Conservation (phyloP, 2,797 vertebrate genomes). For the Vipera latastei region DNA sequence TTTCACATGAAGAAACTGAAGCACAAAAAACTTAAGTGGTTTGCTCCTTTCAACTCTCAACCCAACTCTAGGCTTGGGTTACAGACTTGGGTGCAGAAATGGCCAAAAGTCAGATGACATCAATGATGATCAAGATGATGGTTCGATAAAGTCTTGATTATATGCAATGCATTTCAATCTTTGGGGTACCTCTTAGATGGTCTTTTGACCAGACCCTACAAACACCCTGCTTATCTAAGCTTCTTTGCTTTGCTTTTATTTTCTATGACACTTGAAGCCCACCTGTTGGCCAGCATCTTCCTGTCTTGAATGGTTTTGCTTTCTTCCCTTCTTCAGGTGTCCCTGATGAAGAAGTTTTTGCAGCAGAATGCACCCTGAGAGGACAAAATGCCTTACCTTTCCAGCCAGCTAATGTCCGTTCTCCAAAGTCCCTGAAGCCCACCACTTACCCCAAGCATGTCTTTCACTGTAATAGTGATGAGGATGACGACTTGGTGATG, state of each 20-base stretch:
- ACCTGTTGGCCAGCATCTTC: constrained; percentile 22
- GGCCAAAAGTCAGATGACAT: not conserved
- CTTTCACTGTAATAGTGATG: constrained; percentile 70
- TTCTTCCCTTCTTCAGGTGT: constrained; percentile 77
- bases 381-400: constrained; percentile 80
- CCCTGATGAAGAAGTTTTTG: constrained; percentile 74
- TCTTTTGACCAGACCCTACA: not conserved
- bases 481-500: constrained; percentile 78
- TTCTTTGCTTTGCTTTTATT: not conserved
- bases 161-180: not conserved
- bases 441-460: constrained; percentile 69
- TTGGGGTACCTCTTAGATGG: not conserved
- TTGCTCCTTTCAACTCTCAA: not conserved
- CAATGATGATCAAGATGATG: not conserved
- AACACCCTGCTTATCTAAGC: not conserved
- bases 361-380: constrained; percentile 79
- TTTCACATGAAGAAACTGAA: constrained; percentile 29
- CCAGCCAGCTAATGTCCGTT: constrained; percentile 66
- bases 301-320: constrained; percentile 40
- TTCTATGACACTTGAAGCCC: not conserved
- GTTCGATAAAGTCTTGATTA: not conserved
- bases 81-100: not conserved
- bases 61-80: not conserved
- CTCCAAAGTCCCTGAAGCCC: constrained; percentile 58
- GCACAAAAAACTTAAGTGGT: not conserved